Evolutionary conservation across 53 echinoderm and acorn worm genomes (phyloP).

Genomic region (Apostichopus leukothele): DNA sequence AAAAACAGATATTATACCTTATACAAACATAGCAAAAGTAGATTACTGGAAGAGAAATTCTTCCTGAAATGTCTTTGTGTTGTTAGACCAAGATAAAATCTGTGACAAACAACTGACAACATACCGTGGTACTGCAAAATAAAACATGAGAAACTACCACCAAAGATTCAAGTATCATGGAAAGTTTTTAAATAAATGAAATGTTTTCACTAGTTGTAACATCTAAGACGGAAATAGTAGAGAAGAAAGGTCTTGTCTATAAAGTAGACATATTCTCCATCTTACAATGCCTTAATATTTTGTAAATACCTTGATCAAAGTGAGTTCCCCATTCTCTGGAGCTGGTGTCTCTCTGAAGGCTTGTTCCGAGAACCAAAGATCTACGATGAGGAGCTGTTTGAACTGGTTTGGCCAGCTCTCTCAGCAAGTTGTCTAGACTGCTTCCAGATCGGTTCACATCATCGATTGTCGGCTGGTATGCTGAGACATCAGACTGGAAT

Average conservation of each 20-base stretch:
- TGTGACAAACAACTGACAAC: too few relatives aligned
- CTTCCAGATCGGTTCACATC: slow-evolving; percentile 67
- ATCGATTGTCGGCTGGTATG: slow-evolving; percentile 83
- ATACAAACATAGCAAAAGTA: too few relatives aligned
- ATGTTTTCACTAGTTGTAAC: background rate
- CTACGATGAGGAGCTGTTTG: slow-evolving; percentile 83
- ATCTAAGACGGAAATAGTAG: too few relatives aligned
- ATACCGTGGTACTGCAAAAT: too few relatives aligned
- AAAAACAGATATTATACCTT: too few relatives aligned
- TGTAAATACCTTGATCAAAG: background rate
- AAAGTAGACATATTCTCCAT: too few relatives aligned
- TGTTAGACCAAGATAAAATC: too few relatives aligned
- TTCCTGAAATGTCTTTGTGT: too few relatives aligned
- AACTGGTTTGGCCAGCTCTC: slow-evolving; percentile 76
- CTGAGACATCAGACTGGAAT: slow-evolving; percentile 83
- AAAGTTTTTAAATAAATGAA: background rate
- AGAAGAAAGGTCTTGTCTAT: too few relatives aligned
- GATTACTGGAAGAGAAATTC: too few relatives aligned
- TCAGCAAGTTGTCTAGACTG: slow-evolving; percentile 71
- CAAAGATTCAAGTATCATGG: background rate
- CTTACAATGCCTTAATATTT: too few relatives aligned
- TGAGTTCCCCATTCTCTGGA: slow-evolving; percentile 25
- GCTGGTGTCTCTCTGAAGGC: slow-evolving; percentile 20
- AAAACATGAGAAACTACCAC: too few relatives aligned
- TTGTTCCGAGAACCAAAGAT: slow-evolving; percentile 68